Evolutionary conservation across 2,797 vertebrate genomes (phyloP).

Genomic region (Pteronotus mesoamericanus): DNA sequence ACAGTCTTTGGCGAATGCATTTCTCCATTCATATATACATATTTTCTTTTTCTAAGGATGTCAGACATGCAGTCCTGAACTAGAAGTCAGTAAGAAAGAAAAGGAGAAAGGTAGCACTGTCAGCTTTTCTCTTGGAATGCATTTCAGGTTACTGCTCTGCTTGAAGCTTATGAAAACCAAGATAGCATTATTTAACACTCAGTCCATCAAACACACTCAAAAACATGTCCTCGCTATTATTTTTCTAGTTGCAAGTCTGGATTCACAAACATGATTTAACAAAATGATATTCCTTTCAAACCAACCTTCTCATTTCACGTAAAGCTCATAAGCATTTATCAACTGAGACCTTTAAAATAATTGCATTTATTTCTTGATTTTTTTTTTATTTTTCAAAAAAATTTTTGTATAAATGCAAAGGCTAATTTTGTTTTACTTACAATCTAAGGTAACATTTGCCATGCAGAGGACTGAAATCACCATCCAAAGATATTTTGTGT

Average conservation of each 20-base stretch:
- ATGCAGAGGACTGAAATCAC: not conserved
- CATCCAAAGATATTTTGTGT: not conserved
- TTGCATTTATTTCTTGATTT: not conserved
- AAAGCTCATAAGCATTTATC: not conserved
- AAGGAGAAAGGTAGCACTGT: not conserved
- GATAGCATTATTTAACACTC: constrained; percentile 23
- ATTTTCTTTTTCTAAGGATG: not conserved
- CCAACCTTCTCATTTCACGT: not conserved
- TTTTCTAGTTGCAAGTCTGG: not conserved
- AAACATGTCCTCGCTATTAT: constrained; percentile 28
- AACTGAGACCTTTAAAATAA: not conserved
- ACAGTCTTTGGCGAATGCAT: not conserved
- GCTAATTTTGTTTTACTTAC: constrained; percentile 38
- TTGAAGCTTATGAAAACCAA: constrained; percentile 21
- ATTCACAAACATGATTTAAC: not conserved
- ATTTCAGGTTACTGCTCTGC: constrained; percentile 19
- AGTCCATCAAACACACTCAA: constrained; percentile 15
- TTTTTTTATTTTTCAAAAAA: not conserved
- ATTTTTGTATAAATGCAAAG: not conserved
- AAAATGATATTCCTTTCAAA: not conserved
- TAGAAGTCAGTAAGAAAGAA: constrained; percentile 37
- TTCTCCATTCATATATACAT: not conserved
- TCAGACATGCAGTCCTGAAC: not conserved
- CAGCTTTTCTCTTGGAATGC: constrained; percentile 38
- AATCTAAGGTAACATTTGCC: constrained; percentile 36